Conservation (phyloP, 64 coral and sea anemone genomes). For the Montipora efflorescens region DNA sequence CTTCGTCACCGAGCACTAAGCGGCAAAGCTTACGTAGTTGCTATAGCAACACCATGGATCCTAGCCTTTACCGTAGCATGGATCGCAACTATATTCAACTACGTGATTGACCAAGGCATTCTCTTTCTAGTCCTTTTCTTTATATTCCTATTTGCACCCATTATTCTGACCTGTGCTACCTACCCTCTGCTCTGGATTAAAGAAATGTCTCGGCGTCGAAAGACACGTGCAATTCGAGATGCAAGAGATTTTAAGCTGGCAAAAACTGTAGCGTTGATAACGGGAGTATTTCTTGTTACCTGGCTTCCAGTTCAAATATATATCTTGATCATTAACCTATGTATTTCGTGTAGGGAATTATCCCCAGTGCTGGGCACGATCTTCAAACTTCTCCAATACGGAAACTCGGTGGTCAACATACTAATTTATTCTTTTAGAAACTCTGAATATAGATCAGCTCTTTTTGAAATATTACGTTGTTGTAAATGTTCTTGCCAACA, state of each 20-base stretch:
- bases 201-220: background rate
- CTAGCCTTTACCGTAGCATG: background rate
- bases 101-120: background rate
- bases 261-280: background rate
- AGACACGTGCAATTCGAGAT: background rate
- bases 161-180: background rate
- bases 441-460: background rate
- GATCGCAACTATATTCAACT: background rate
- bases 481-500: too few species aligned
- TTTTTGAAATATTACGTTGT: background rate
- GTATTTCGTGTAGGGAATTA: background rate
- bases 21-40: background rate
- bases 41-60: background rate
- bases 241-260: background rate
- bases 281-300: background rate
- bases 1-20: background rate
- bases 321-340: background rate
- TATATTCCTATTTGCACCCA: background rate
- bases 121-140: background rate
- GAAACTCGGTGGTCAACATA: background rate
- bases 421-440: background rate
- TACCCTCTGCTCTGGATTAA: background rate
- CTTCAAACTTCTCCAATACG: constrained; percentile 4
- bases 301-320: constrained; percentile 22
- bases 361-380: too few species aligned